Evolutionary conservation across 2,888 invertebrate genomes (phyloP).

Genomic region (Chrysopilus asiliformis): DNA sequence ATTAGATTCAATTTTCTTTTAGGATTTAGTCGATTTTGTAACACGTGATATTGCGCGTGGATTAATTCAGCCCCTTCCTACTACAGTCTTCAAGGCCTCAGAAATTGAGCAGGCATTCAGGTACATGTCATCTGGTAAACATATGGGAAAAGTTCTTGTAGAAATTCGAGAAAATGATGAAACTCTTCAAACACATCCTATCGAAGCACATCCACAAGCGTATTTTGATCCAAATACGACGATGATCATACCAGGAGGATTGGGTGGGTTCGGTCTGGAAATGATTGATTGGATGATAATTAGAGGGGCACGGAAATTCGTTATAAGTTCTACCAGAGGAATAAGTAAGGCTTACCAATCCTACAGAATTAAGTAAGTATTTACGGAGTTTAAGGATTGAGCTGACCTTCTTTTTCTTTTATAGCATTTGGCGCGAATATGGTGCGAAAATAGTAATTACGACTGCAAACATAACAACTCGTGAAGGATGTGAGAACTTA

Average conservation of each 20-base stretch:
- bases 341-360: conserved; percentile 70
- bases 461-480: conserved; percentile 54
- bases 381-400: conserved; percentile 23
- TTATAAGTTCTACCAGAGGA: conserved; percentile 71
- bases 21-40: no score
- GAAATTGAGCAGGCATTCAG: conserved; percentile 61
- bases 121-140: conserved; percentile 53
- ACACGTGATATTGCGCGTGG: conserved; percentile 50
- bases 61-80: conserved; percentile 52
- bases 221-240: conserved; percentile 24
- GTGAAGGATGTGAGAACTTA: conserved; percentile 54
- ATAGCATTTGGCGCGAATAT: conserved; percentile 56
- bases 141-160: conserved; percentile 58
- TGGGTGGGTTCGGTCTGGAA: conserved; percentile 88
- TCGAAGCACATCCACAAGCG: conserved; percentile 23
- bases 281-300: conserved; percentile 73
- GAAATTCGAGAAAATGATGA: conserved; percentile 25
- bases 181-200: conserved; percentile 22
- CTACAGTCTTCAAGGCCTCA: conserved; percentile 47
- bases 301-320: conserved; percentile 63
- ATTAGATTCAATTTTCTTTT: no score
- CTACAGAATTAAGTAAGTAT: conserved; percentile 46
- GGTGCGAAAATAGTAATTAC: conserved; percentile 55
- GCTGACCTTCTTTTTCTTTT: no score
- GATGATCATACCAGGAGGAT: conserved; percentile 60